phyloP scores from a whole-genome alignment of 1,140 invertebrate genomes.

The Neocloeon triangulifer region DNA sequence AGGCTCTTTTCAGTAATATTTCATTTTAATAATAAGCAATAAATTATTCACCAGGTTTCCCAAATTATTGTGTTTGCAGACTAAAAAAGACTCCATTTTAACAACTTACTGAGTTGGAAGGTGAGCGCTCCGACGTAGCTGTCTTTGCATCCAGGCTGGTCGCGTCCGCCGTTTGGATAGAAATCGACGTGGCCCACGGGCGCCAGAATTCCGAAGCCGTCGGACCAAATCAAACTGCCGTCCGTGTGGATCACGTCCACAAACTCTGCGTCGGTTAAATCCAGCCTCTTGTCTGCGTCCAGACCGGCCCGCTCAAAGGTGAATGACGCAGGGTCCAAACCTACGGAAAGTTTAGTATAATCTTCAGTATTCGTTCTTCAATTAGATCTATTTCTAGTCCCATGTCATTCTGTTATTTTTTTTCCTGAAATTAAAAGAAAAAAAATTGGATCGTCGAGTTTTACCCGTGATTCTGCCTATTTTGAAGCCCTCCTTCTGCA shows the following conservation, averaged over 20 bases:
- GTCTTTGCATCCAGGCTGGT: conserved; percentile 42
- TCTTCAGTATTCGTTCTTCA: no score
- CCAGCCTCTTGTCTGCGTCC: conserved; percentile 16
- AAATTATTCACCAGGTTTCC: no score
- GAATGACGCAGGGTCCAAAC: conserved; percentile 43
- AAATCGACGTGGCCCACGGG: conserved; percentile 43
- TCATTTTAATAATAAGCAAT: no score
- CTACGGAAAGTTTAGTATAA: no score
- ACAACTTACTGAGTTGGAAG: conserved; percentile 18
- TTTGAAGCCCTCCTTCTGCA: conserved; percentile 25
- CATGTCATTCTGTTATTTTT: no score
- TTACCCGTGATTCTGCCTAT: conserved; percentile 43
- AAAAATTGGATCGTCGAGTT: not conserved
- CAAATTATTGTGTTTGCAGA: no score
- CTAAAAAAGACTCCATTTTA: no score
- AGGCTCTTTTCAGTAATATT: no score
- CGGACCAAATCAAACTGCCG: conserved; percentile 14
- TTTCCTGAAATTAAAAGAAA: not conserved
- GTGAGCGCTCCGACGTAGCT: conserved; percentile 24
- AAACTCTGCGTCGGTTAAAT: conserved; percentile 20
- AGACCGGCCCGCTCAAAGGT: conserved; percentile 27
- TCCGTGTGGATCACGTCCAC: conserved; percentile 29
- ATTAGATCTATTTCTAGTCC: no score
- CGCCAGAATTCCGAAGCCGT: conserved; percentile 18
- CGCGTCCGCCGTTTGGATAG: conserved; percentile 44